phyloP scores from a whole-genome alignment of 2,888 invertebrate species.

The Amitus sp. region DNA sequence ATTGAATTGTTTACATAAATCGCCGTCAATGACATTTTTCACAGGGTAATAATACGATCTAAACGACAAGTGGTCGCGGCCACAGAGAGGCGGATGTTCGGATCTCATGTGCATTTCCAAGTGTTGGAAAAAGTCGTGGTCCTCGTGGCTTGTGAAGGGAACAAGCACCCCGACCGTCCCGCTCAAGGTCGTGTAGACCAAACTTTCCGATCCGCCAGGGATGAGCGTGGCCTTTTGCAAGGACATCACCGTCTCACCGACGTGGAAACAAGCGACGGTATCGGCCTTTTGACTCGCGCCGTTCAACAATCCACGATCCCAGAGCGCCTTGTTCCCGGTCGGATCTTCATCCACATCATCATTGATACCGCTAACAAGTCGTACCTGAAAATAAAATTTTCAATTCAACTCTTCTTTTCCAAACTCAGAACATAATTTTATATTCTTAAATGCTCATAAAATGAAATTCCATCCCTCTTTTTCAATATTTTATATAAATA shows the following conservation, averaged over 20 bases:
- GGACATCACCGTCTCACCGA: constrained; percentile 96
- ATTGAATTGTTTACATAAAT: constrained; percentile 98
- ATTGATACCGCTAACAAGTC: constrained; percentile 88
- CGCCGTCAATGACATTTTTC: constrained; percentile 98
- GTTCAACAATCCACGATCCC: constrained; percentile 92
- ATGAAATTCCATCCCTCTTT: too few species aligned
- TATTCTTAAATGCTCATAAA: too few species aligned
- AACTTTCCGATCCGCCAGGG: constrained; percentile 96
- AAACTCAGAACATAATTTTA: too few species aligned
- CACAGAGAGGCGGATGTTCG: constrained; percentile 95
- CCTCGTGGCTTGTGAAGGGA: constrained; percentile 95
- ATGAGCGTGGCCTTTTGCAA: constrained; percentile 95
- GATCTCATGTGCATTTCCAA: constrained; percentile 99
- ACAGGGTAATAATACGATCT: constrained; percentile 98
- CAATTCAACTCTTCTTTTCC: too few species aligned
- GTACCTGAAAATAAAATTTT: constrained; percentile 69
- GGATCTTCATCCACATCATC: constrained; percentile 99
- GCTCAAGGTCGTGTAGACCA: constrained; percentile 95
- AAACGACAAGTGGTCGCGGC: constrained; percentile 96
- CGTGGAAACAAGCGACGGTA: constrained; percentile 90
- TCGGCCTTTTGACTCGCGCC: constrained; percentile 99
- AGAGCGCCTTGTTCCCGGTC: constrained; percentile 96
- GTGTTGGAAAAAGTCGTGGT: constrained; percentile 99
- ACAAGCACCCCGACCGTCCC: constrained; percentile 94
- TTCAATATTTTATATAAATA: too few species aligned